Evolutionary conservation across 1,140 invertebrate genomes (phyloP), one percentile per base, ranked within the genome.

Genomic region (Caenorhabditis latens): DNA sequence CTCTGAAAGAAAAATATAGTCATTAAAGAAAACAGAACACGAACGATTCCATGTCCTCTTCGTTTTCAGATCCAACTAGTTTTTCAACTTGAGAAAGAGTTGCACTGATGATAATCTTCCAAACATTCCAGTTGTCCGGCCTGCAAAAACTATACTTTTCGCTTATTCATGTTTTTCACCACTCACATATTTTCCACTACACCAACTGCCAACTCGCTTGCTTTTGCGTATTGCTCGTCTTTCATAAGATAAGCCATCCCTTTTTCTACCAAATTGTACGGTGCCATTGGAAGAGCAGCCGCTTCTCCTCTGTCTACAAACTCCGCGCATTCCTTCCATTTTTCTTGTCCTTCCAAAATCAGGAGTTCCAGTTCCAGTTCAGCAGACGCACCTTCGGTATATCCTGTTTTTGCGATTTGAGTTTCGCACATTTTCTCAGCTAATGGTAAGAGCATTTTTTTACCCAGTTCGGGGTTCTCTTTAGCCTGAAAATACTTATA

Each of bases 111-210:
- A 58, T 42, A 3, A 58, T 14, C 21, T 61, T 84, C 83, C 83
- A 84, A 9, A 84, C 32, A 50, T 84, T 61, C 83, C 83, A 84
- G 9, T 84, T 63, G 43, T 84, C 83, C 42, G 83, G 83, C 55
- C 83, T 84, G 13, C 58, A 84, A 75, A n/a, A 19, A 21, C 14
- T 75, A 4, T 8, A 75, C 32, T 32, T 32, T 32, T 32, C 32
- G 32, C 2, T 32, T 32, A 32, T 2, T 0, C 0, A 32, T 32
- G 32, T 32, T 32, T 32, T 32, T 32, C 32, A 32, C 0, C 14
- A 8, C 19, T 48, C 21, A 82, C 46, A 82, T 21, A n/a, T 24
- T 82, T 48, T 82, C n/a, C 0, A 82, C 46, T 48, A 40, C 71
- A 24, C 42, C 71, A 11, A 43, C 14, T 8, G 71, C 71, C 46